phyloP scores from a whole-genome alignment of 2,797 vertebrate species.

The Chaenodraco wilsoni region DNA sequence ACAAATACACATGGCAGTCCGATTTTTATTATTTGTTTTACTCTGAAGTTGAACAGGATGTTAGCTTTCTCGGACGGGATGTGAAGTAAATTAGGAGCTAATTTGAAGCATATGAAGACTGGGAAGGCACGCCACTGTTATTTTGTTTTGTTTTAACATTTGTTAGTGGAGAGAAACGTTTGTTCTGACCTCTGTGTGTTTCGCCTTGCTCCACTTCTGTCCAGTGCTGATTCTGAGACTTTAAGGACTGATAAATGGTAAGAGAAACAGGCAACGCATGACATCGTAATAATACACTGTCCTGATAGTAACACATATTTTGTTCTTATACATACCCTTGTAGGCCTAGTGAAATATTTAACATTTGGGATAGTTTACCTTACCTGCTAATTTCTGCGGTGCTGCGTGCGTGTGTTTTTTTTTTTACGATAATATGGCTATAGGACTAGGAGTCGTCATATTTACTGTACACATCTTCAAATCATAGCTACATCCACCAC shows the following conservation, averaged over 20 bases:
- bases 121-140: too few species aligned
- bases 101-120: too few species aligned
- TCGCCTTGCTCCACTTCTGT: accelerated
- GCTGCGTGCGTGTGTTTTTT: too few species aligned
- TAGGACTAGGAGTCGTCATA: not conserved
- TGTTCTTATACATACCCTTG: not conserved
- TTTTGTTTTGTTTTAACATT: too few species aligned
- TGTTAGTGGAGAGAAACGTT: too few species aligned
- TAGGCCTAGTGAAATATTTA: not conserved
- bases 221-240: not conserved
- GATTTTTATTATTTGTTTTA: too few species aligned
- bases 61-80: too few species aligned
- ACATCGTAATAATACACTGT: too few species aligned
- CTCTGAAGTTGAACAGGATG: too few species aligned
- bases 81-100: too few species aligned
- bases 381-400: not conserved
- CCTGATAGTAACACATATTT: too few species aligned
- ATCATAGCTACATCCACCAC: not conserved
- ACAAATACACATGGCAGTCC: too few species aligned
- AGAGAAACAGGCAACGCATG: not conserved
- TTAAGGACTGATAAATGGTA: constrained; percentile 5
- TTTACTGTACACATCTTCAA: not conserved
- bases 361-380: not conserved
- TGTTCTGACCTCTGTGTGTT: not conserved
- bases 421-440: not conserved